Evolutionary conservation across 2,888 invertebrate species (phyloP), one percentile per base, ranked within the genome.

Genomic region (Electrophaes corylata): DNA sequence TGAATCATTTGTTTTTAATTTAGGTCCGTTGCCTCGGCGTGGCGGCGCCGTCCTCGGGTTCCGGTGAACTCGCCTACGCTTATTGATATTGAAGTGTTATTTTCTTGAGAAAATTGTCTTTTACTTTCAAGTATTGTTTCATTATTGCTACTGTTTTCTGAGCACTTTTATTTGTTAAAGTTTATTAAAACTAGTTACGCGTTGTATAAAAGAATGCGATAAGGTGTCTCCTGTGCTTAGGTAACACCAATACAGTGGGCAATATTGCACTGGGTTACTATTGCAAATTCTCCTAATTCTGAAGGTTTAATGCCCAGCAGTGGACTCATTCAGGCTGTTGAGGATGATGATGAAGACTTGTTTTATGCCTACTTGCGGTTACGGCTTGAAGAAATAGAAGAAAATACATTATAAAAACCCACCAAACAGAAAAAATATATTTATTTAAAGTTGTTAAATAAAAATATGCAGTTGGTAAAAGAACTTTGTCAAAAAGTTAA

Each of bases 1-100:
- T 52, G 44, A 81, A 78, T 85, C 84, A 87, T 86, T 87, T 88
- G 81, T 81, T 87, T 88, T 88, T 88, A 87, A 88, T 88, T 87
- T 84, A 5, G 49, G 40, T 31, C 37, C 52, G 31, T 40, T n/a
- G n/a, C 44, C 29, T 46, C 3, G n/a, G 44, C 48, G 33, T 39
- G 29, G 51, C 4, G 23, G 2, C 23, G 5, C 26, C 26, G 50
- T n/a, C 43, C 23, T 2, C 31, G 20, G 39, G 43, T 48, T 53
- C 49, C 65, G 63, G 67, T 65, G 55, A 61, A 44, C 65, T 63
- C 52, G 56, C 62, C 52, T 26, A 12, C 45, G 47, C 43, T 49
- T 49, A 57, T 57, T 60, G 53, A 39, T 39, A 52, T 40, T 41
- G 29, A 41, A 41, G 23, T 53, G 43, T 58, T 49, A 52, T 52